Percentiles rank a stretch among this genome's conserved stretches.
Evolutionary conservation across 2,797 vertebrate species (phyloP).

Genomic region (Phoebastria nigripes): DNA sequence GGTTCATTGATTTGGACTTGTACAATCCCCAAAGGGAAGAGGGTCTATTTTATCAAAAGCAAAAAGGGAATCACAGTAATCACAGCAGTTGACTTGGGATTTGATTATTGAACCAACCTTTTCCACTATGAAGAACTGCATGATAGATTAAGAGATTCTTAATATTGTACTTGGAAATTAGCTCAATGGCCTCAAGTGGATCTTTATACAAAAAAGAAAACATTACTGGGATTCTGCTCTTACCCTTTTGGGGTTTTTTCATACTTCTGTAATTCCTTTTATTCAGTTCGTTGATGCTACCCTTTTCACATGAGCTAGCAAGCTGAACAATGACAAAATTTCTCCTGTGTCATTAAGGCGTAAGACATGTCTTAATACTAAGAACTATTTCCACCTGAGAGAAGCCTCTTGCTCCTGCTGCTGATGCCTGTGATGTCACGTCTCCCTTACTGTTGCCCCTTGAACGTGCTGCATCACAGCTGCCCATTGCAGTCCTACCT

Average conservation of each 20-base stretch:
- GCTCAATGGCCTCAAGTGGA: background rate
- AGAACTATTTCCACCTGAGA: background rate
- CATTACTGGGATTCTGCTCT: background rate
- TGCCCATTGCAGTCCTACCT: background rate
- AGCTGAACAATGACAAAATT: background rate
- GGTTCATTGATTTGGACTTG: constrained; percentile 8
- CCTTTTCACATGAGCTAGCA: background rate
- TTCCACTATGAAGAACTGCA: background rate
- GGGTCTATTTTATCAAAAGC: background rate
- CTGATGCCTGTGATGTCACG: background rate
- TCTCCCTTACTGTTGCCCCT: background rate
- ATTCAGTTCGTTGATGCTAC: background rate
- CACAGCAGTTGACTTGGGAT: background rate
- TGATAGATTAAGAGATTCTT: background rate
- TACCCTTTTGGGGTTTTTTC: background rate
- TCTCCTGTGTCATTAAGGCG: background rate
- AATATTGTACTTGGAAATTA: background rate
- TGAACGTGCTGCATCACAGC: background rate
- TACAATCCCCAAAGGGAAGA: background rate
- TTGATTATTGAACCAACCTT: constrained; percentile 7
- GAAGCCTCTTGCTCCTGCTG: background rate
- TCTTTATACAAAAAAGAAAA: background rate
- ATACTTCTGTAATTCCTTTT: background rate
- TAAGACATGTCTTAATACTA: background rate
- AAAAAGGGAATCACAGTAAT: background rate